Conservation (phyloP, 1,140 invertebrate species). For the Brachystomella parvula region DNA sequence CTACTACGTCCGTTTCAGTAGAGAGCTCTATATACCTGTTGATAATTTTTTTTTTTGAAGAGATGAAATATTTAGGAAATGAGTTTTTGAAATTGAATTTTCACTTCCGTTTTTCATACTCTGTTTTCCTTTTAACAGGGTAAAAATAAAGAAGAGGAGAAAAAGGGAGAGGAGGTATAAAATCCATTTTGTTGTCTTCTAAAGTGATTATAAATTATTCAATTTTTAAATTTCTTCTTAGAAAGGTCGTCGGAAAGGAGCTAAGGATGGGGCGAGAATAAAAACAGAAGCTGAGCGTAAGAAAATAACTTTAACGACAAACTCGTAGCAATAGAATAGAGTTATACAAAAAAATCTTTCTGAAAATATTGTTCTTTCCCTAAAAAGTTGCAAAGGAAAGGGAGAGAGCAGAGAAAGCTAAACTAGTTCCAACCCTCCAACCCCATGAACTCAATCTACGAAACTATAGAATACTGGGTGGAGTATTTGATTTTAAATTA, state of each 20-base stretch:
- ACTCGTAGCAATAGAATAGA: not conserved
- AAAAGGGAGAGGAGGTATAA: not conserved
- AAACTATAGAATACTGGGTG: conserved; percentile 29
- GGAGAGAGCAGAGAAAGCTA: conserved; percentile 32
- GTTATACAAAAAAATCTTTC: not conserved
- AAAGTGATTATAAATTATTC: conserved; percentile 3
- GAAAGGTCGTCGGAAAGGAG: not conserved
- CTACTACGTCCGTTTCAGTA: no score
- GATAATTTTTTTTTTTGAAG: no score
- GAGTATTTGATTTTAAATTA: conserved; percentile 28
- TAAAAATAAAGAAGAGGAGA: not conserved
- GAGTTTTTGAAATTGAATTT: no score
- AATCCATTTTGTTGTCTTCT: not conserved
- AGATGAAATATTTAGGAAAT: no score
- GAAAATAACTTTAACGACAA: no score
- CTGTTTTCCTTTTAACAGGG: not conserved
- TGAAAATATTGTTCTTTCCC: not conserved
- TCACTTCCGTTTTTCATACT: no score
- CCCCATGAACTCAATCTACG: conserved; percentile 30
- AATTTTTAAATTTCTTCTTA: not conserved
- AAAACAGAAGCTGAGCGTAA: conserved; percentile 37
- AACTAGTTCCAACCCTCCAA: conserved; percentile 27
- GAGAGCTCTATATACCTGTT: no score
- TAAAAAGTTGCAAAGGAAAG: conserved; percentile 34
- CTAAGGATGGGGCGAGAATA: not conserved